Conservation (phyloP, 2,888 invertebrate species). For the Leucoptera coffeella region DNA sequence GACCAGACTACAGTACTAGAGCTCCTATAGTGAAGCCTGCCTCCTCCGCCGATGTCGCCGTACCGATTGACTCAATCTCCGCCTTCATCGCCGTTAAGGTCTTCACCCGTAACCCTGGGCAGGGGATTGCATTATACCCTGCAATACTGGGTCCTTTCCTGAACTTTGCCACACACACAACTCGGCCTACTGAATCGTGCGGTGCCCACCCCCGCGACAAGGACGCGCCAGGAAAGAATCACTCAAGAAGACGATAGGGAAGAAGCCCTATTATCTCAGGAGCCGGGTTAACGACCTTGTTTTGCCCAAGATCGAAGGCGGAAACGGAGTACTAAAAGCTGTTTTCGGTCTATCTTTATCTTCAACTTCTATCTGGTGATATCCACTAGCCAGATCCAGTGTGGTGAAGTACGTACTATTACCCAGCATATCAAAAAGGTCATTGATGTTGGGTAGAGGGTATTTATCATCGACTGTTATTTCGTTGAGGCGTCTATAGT, state of each 20-base stretch:
- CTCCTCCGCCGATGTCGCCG: constrained; percentile 5
- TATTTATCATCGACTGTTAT: too few species aligned
- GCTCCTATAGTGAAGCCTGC: too few species aligned
- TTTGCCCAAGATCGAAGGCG: background rate
- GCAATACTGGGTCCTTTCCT: constrained; percentile 4
- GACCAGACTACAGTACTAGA: too few species aligned
- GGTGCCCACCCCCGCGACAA: constrained; percentile 3
- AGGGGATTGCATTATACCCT: constrained; percentile 8
- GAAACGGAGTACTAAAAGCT: too few species aligned
- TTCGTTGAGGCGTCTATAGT: too few species aligned
- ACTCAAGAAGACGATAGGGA: constrained; percentile 1
- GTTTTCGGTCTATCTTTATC: too few species aligned
- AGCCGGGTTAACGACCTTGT: constrained; percentile 1
- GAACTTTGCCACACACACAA: constrained; percentile 1
- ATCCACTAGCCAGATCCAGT: too few species aligned
- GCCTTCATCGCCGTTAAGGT: constrained; percentile 6
- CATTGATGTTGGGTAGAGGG: too few species aligned
- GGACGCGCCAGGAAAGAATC: constrained; percentile 2
- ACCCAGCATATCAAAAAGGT: too few species aligned
- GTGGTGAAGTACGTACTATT: too few species aligned
- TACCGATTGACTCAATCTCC: constrained; percentile 5
- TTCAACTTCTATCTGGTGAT: too few species aligned
- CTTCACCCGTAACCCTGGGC: constrained; percentile 9
- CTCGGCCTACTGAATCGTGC: constrained; percentile 1
- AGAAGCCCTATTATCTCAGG: constrained; percentile 1